Evolutionary conservation across 2,888 invertebrate species (phyloP).

Genomic region (Epiblema foenella): DNA sequence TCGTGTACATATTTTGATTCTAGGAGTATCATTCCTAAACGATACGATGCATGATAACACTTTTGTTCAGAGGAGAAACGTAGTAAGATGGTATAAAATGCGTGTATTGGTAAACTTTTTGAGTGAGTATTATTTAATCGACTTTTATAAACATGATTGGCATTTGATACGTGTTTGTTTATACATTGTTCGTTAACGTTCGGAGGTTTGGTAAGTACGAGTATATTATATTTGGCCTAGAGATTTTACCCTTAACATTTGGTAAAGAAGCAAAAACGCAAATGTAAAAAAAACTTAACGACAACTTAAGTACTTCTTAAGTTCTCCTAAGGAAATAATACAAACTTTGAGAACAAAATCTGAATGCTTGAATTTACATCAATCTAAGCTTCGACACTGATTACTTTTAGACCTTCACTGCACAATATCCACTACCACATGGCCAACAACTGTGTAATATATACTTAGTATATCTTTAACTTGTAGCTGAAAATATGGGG

Average conservation of each 20-base stretch:
- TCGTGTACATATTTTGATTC: background rate
- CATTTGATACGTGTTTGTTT: background rate
- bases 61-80: background rate
- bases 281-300: too few species aligned
- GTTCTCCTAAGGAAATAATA: too few species aligned
- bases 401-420: slow-evolving; percentile 40
- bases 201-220: too few species aligned
- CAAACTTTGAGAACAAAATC: too few species aligned
- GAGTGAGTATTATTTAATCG: slow-evolving; percentile 6
- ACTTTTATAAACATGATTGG: slow-evolving; percentile 16
- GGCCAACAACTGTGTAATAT: too few species aligned
- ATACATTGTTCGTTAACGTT: background rate
- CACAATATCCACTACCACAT: slow-evolving; percentile 41
- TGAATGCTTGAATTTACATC: slow-evolving; percentile 49
- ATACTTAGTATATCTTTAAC: too few species aligned
- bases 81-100: background rate
- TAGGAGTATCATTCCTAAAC: slow-evolving; percentile 40
- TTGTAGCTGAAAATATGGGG: too few species aligned
- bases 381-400: slow-evolving; percentile 55
- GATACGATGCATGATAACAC: slow-evolving; percentile 27
- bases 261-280: too few species aligned
- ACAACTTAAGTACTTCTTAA: too few species aligned
- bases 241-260: too few species aligned
- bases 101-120: background rate
- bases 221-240: too few species aligned